Evolutionary conservation across 2,888 invertebrate species (phyloP), one percentile per base, ranked within the genome.

Genomic region (Caenorhabditis angaria): DNA sequence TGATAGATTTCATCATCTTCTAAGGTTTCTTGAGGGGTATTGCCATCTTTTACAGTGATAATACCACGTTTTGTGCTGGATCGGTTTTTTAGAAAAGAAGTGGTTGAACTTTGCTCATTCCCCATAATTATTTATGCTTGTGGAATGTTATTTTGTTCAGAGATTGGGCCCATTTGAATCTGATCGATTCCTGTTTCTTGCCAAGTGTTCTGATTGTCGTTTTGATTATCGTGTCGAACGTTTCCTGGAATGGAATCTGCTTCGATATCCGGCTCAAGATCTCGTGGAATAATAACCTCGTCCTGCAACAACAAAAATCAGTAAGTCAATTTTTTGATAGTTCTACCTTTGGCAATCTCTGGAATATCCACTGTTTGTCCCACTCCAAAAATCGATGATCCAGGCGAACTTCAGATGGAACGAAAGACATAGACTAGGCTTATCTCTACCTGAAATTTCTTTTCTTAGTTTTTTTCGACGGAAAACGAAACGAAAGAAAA

Each of bases 201-300:
- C 78, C 80, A 78, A 55, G 70, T 70, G 12, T 35, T 61, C 27
- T 76, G 74, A 14, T 65, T 61, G 24, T 78, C 78, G 2, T 65
- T 53, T 14, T 56, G 32, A 12, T 47, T n/a, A n/a, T 74, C 74
- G 61, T 73, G 76, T 32, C 76, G 74, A 41, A 53, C 62, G 32
- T 65, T 69, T n/a, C 70, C 67, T n/a, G 82, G 79, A 32, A 78
- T 70, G 6, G 80, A 51, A 35, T 83, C 83, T 18, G 78, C 69
- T 25, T 83, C 83, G 20, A 76, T 76, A 61, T 83, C 83, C 10
- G 83, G 83, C 25, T 79, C 64, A 32, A 78, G 77, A n/a, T 78
- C 75, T 20, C 81, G 72, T 18, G 82, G 78, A 25, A 83, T 78
- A 48, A 61, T 63, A 10, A 83, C 70, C 55, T 71, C 66, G 72